Evolutionary conservation across 2,888 invertebrate genomes (phyloP), one percentile per base, ranked within the genome.

Genomic region (Epirrhoe tristata): DNA sequence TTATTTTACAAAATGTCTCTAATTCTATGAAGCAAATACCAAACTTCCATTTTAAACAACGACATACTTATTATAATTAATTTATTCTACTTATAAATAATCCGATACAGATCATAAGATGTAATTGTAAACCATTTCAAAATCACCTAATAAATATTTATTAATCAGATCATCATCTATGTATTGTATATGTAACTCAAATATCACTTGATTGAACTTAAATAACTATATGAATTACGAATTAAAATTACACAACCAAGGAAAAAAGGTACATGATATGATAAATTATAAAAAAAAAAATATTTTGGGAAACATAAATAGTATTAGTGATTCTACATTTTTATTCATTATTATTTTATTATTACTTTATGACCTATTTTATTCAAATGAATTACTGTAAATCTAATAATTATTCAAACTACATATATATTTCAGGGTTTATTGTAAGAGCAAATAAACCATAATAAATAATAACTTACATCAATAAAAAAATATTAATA

Each of bases 171-270:
- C 36, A 58, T 34, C 16, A 59, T 31, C n/a, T 39, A 67, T 65
- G 63, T 67, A 58, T 34, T 14, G 52, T 31, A 8, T 39, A 67
- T 65, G 63, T 67, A 69, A 72, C 67, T 58, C 64, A 70, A 72
- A 64, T 70, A 72, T 72, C 70, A 72, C 72, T 67, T 65, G 66
- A 51, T 58, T 67, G 16, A 57, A 61, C 60, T 58, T 66, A 65
- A 46, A 53, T 24, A n/a, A n/a, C n/a, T n/a, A 8, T 63, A 53
- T 24, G 24, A 57, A 55, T 58, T 57, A 65, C 14, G 34, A 57
- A 63, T 12, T 43, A 57, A 36, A 51, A 51, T 53, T 31, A 69
- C 7, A 67, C 62, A 63, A 64, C 61, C 34, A 58, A 68, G 46
- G 50, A 50, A 14, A 10, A 32, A 55, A 56, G 36, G 43, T 24